A percentile compares a stretch with the other conserved stretches of the same genome.
Evolutionary conservation across 64 coral and sea anemone genomes (phyloP).

Genomic region (Actinia tenebrosa): DNA sequence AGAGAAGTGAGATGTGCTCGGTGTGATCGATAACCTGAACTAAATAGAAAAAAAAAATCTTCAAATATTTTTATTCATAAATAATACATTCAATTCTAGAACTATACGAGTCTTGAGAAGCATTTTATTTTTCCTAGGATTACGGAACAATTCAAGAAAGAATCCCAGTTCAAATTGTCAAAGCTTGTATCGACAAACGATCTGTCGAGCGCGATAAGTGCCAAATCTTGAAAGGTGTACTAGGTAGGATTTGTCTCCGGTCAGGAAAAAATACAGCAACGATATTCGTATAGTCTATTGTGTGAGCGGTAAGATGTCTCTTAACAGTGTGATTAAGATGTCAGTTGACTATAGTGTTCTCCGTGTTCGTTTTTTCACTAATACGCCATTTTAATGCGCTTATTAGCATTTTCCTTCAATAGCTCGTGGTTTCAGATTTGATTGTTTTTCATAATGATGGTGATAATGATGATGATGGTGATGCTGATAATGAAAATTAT

Average conservation of each 20-base stretch:
- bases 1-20: background rate
- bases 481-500: too few species aligned
- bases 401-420: too few species aligned
- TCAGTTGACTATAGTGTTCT: background rate
- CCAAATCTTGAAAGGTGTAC: slow-evolving; percentile 1
- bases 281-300: background rate
- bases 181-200: background rate
- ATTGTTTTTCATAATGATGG: too few species aligned
- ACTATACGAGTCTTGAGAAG: too few species aligned
- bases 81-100: too few species aligned
- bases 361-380: background rate
- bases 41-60: too few species aligned
- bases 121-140: too few species aligned
- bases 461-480: too few species aligned
- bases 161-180: background rate
- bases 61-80: too few species aligned
- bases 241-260: background rate
- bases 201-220: background rate
- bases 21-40: too few species aligned
- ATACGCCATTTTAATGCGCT: too few species aligned
- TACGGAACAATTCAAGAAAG: background rate
- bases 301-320: background rate
- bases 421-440: too few species aligned
- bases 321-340: background rate
- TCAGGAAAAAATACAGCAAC: background rate